These are phyloP conservation scores for Armadillidium nasatum DNA, from an alignment of 1,140 invertebrate genomes.

Conservation along the genomic window DNA sequence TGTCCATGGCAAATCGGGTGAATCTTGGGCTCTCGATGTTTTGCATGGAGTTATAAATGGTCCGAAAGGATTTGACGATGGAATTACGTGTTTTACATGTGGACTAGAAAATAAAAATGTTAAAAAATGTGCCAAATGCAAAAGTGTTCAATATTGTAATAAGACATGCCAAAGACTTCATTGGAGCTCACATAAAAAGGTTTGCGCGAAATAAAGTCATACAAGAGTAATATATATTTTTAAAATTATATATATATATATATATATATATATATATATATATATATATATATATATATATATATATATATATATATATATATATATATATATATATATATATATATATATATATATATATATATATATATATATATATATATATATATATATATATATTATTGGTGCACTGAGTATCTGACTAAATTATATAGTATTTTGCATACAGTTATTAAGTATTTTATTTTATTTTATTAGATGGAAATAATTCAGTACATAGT, in stretches of 20 bases:
- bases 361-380: too few relatives aligned
- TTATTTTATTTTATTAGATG: too few relatives aligned
- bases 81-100: slow-evolving; percentile 76
- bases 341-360: too few relatives aligned
- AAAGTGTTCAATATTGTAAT: slow-evolving; percentile 88
- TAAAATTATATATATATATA: not conserved
- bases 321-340: too few relatives aligned
- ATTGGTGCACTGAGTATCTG: too few relatives aligned
- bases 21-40: slow-evolving; percentile 61
- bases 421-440: too few relatives aligned
- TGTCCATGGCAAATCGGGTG: slow-evolving; percentile 59
- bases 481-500: too few relatives aligned
- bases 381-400: too few relatives aligned
- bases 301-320: too few relatives aligned
- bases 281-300: too few relatives aligned
- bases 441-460: too few relatives aligned
- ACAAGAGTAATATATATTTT: not conserved
- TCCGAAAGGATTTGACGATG: slow-evolving; percentile 63
- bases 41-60: slow-evolving; percentile 85
- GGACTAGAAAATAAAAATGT: slow-evolving; percentile 64
- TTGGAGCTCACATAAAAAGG: not conserved
- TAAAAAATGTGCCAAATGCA: slow-evolving; percentile 94
- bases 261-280: not conserved
- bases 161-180: not conserved
- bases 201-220: not conserved